These are phyloP conservation scores for Plectrocnemia conspersa DNA, from an alignment of 1,140 invertebrate genomes.

Conservation along the genomic window DNA sequence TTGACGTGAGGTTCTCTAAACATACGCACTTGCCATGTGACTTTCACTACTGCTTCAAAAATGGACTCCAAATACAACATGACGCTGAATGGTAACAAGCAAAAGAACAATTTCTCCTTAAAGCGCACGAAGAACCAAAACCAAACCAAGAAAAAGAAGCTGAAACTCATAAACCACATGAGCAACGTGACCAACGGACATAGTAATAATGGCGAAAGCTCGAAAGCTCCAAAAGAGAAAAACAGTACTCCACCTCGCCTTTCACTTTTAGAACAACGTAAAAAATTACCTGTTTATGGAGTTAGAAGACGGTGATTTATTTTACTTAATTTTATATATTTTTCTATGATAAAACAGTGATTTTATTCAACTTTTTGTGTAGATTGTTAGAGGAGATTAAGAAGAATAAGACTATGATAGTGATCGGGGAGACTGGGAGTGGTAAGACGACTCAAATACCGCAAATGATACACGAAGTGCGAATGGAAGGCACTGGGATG, in stretches of 20 bases:
- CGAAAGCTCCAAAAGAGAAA: not conserved
- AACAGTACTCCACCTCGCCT: not conserved
- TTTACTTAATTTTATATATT: not conserved
- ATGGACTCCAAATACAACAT: conserved; percentile 34
- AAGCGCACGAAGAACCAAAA: conserved; percentile 20
- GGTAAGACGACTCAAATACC: conserved; percentile 97
- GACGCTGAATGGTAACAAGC: conserved; percentile 15
- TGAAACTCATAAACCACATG: conserved; percentile 10
- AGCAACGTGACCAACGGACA: not conserved
- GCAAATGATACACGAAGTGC: conserved; percentile 89
- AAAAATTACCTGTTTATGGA: conserved; percentile 27
- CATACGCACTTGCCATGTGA: not conserved
- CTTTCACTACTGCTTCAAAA: not conserved
- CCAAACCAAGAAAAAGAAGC: conserved; percentile 16
- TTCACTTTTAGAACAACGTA: conserved; percentile 24
- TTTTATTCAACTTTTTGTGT: conserved; percentile 17
- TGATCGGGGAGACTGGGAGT: conserved; percentile 96
- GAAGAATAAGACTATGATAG: conserved; percentile 65
- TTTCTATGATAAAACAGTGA: not conserved
- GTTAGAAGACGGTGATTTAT: conserved; percentile 22
- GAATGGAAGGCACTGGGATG: conserved; percentile 68
- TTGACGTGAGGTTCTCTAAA: not conserved
- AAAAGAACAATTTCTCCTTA: conserved; percentile 22
- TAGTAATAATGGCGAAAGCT: not conserved
- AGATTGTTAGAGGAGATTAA: conserved; percentile 49